Evolutionary conservation across 2,888 invertebrate species (phyloP).

Genomic region (Neoitamus cyanurus): DNA sequence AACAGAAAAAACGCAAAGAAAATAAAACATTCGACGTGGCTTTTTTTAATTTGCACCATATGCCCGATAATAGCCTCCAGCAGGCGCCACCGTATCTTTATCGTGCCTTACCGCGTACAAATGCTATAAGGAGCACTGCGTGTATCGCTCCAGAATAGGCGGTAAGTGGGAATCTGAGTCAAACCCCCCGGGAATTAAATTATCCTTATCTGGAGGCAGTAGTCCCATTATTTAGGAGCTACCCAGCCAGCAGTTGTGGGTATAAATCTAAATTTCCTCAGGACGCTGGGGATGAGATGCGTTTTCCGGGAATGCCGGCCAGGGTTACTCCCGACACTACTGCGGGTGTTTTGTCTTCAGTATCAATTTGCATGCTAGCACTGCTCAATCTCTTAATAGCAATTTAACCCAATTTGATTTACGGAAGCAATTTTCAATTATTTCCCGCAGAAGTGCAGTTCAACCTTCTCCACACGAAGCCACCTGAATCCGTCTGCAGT

Average conservation of each 20-base stretch:
- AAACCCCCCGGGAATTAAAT: constrained; percentile 10
- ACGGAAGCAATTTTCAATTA: constrained; percentile 42
- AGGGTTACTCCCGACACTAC: not conserved
- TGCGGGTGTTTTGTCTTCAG: constrained; percentile 4
- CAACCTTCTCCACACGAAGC: constrained; percentile 79
- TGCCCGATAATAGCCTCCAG: not conserved
- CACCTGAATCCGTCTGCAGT: constrained; percentile 92
- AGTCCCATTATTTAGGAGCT: not conserved
- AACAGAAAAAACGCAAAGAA: not conserved
- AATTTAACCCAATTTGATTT: constrained; percentile 43
- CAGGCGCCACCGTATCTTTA: not conserved
- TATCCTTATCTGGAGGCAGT: constrained; percentile 29
- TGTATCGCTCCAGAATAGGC: not conserved
- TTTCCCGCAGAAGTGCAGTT: constrained; percentile 80
- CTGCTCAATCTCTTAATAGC: not conserved
- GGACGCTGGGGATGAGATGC: not conserved
- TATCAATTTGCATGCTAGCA: constrained; percentile 29
- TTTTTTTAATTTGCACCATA: constrained; percentile 17
- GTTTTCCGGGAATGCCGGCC: not conserved
- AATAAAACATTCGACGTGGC: not conserved
- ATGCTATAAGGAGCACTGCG: not conserved
- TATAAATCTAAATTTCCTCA: not conserved
- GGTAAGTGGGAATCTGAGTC: not conserved
- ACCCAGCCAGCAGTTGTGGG: not conserved
- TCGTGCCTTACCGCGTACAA: not conserved